phyloP scores from a whole-genome alignment of 1,140 invertebrate genomes.

The Wasmannia auropunctata region DNA sequence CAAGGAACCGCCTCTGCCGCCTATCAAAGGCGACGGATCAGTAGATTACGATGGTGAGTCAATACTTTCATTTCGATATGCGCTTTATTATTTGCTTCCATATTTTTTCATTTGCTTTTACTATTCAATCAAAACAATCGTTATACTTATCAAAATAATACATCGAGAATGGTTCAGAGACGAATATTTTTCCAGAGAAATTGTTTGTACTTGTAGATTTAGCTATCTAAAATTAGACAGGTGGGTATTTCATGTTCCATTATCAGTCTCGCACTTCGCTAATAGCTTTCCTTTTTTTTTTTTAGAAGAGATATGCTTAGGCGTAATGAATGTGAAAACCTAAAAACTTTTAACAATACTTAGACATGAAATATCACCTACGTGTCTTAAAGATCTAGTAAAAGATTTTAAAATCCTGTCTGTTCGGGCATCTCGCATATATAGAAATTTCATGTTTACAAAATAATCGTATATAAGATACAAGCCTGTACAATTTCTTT shows the following conservation, averaged over 20 bases:
- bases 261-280: background rate
- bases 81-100: background rate
- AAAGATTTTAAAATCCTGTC: background rate
- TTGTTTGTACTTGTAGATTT: background rate
- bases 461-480: background rate
- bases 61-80: background rate
- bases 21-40: constrained; percentile 87
- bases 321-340: background rate
- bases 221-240: background rate
- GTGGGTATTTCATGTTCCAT: background rate
- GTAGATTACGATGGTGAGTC: constrained; percentile 89
- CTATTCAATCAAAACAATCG: background rate
- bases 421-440: background rate
- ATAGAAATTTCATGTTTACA: background rate
- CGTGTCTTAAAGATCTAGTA: no score
- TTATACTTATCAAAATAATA: background rate
- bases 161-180: background rate
- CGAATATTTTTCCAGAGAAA: background rate
- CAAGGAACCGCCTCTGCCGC: constrained; percentile 82
- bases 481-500: background rate
- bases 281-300: background rate
- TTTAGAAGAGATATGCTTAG: background rate
- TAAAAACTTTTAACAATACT: background rate
- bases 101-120: background rate
- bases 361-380: background rate